These are phyloP conservation scores for Melopsittacus undulatus DNA, from an alignment of 2,797 vertebrate genomes.

Conservation along the genomic window DNA sequence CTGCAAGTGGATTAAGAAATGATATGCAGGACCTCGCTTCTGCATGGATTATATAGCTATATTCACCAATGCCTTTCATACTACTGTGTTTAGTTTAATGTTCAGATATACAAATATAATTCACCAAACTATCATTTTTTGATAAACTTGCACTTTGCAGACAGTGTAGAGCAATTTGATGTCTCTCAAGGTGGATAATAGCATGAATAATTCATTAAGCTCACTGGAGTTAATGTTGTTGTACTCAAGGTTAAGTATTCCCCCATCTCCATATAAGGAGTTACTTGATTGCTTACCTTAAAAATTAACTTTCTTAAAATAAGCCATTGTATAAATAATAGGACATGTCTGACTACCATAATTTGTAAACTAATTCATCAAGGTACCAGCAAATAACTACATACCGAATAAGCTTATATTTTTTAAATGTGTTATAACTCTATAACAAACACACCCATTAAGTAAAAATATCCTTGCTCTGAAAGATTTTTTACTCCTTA, in stretches of 20 bases:
- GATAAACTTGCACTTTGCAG: slow-evolving; percentile 42
- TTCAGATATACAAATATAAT: slow-evolving; percentile 47
- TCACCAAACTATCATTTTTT: slow-evolving; percentile 43
- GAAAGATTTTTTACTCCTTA: neutral
- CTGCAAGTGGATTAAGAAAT: slow-evolving; percentile 3
- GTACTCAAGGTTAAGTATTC: slow-evolving; percentile 70
- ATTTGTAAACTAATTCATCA: neutral
- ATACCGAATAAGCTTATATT: neutral
- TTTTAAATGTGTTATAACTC: neutral
- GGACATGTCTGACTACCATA: neutral
- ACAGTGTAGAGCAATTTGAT: slow-evolving; percentile 51
- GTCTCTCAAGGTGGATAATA: slow-evolving; percentile 59
- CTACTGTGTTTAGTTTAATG: neutral
- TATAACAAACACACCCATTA: neutral
- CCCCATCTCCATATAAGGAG: slow-evolving; percentile 47
- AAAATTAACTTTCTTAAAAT: slow-evolving; percentile 45
- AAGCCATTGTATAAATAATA: slow-evolving; percentile 28
- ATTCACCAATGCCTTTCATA: neutral
- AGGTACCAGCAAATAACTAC: neutral
- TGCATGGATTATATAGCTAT: neutral
- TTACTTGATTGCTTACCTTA: slow-evolving; percentile 51
- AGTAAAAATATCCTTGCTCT: neutral
- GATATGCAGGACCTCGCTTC: neutral
- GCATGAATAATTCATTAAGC: slow-evolving; percentile 73
- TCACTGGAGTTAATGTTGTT: slow-evolving; percentile 39